These are phyloP conservation scores for Pandemis corylana DNA, from an alignment of 2,888 invertebrate genomes.

Conservation along the genomic window DNA sequence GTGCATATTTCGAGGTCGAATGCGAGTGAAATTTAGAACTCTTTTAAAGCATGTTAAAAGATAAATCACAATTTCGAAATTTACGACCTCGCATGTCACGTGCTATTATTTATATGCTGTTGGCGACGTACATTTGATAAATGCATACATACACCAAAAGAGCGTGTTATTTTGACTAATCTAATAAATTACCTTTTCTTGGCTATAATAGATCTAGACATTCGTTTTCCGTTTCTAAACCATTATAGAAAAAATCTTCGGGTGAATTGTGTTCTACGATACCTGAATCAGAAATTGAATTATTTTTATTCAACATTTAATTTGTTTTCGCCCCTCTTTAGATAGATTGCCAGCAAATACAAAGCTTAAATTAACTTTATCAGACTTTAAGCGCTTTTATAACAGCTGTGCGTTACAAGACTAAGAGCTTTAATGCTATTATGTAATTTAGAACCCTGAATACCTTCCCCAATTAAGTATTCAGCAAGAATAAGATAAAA, in stretches of 20 bases:
- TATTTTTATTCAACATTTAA: too few relatives aligned
- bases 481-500: slow-evolving; percentile 35
- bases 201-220: too few relatives aligned
- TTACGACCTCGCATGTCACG: slow-evolving; percentile 6
- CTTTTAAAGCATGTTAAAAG: background rate
- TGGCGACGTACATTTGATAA: background rate
- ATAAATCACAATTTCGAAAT: slow-evolving; percentile 6
- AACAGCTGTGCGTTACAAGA: background rate
- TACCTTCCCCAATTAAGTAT: slow-evolving; percentile 27
- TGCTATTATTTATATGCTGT: slow-evolving; percentile 4
- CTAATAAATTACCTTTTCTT: background rate
- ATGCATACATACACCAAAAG: background rate
- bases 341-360: too few relatives aligned
- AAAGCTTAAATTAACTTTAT: background rate
- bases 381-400: background rate
- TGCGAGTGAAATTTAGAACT: background rate
- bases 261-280: too few relatives aligned
- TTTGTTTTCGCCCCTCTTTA: too few relatives aligned
- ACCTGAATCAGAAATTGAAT: too few relatives aligned
- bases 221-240: too few relatives aligned
- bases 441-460: background rate
- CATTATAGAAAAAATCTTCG: too few relatives aligned
- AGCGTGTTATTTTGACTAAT: background rate
- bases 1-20: background rate
- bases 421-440: background rate